These are phyloP conservation scores for Thunnus thynnus DNA, from an alignment of 2,113 vertebrate species.

Conservation along the genomic window DNA sequence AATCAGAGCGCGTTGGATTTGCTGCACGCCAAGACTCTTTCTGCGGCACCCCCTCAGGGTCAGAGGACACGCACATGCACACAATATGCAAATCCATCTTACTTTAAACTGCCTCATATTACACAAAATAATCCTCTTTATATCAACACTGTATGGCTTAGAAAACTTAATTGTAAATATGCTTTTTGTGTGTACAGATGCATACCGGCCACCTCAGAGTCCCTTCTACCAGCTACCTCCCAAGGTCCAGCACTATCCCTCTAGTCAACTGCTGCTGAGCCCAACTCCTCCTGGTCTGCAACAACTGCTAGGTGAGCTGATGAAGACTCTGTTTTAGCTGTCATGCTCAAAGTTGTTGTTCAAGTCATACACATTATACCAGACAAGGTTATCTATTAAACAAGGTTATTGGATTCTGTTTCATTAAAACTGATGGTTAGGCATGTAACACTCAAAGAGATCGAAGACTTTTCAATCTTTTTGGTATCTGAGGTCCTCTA, in stretches of 20 bases:
- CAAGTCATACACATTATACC: not conserved
- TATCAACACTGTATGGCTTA: not conserved
- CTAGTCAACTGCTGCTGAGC: conserved; percentile 92
- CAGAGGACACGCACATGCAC: conserved; percentile 40
- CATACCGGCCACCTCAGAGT: conserved; percentile 95
- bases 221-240: conserved; percentile 99
- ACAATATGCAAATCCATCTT: not conserved
- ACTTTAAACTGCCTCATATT: not conserved
- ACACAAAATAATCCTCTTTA: not conserved
- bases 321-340: not conserved
- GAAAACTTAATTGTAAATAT: not conserved
- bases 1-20: conserved; percentile 93
- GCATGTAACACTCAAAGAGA: too few relatives aligned
- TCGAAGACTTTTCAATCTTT: not conserved
- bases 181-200: conserved; percentile 82
- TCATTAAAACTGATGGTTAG: not conserved
- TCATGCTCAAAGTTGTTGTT: not conserved
- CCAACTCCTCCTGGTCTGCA: conserved; percentile 94
- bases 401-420: not conserved
- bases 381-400: too few relatives aligned
- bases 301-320: conserved; percentile 92
- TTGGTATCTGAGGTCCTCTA: not conserved
- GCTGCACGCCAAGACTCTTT: conserved; percentile 92
- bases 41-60: conserved; percentile 95
- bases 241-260: conserved; percentile 93